Percentiles rank a stretch among this genome's conserved stretches.
These are phyloP conservation scores for Aphelocoma coerulescens DNA, from an alignment of 2,113 vertebrate species.

Conservation along the genomic window DNA sequence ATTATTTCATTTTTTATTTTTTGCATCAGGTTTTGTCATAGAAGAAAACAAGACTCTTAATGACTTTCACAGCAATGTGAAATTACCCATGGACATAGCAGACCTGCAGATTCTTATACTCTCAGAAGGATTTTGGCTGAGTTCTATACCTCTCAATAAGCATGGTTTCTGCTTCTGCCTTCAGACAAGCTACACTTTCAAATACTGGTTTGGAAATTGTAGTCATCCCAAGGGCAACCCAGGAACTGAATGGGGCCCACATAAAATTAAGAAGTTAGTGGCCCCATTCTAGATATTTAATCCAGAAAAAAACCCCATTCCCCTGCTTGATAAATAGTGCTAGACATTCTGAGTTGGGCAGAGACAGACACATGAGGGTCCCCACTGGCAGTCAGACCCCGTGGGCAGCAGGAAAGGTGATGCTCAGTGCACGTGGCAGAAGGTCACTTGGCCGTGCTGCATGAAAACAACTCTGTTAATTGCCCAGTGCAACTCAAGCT, in stretches of 20 bases:
- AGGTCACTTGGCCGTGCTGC: not conserved
- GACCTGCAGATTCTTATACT: not conserved
- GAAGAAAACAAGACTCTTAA: not conserved
- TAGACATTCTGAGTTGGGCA: not conserved
- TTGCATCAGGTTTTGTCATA: not conserved
- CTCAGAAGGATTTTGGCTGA: not conserved
- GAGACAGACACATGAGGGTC: not conserved
- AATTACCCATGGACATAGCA: not conserved
- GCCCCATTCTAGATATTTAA: not conserved
- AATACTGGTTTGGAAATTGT: not conserved
- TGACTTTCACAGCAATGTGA: not conserved
- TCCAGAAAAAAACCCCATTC: not conserved
- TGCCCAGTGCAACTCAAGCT: not conserved
- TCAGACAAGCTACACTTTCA: not conserved
- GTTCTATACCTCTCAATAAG: not conserved
- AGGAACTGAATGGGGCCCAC: not conserved
- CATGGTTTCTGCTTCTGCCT: not conserved
- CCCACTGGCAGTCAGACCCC: not conserved
- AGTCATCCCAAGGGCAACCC: not conserved
- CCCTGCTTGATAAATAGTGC: not conserved
- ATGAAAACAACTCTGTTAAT: not conserved
- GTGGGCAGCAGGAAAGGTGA: not conserved
- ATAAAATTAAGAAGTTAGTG: not conserved
- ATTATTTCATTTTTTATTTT: not conserved
- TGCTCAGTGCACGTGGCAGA: accelerated